Conservation (phyloP, 2,888 invertebrate species). For the Loripinus fragilis region DNA sequence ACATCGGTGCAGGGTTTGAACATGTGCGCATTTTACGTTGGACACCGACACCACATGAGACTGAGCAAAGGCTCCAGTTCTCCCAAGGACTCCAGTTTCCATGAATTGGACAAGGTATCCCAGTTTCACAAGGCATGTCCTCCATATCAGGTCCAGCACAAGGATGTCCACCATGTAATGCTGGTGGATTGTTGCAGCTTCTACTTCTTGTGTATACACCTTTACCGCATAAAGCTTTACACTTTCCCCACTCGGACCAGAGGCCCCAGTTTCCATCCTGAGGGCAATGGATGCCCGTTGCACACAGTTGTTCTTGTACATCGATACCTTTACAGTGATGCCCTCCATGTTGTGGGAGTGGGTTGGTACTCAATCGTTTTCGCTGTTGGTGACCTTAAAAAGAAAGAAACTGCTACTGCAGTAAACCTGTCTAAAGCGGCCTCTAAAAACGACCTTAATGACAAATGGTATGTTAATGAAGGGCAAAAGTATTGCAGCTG, state of each 20-base stretch:
- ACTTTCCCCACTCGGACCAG: conserved; percentile 23
- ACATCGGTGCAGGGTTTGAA: conserved; percentile 32
- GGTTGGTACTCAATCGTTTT: conserved; percentile 18
- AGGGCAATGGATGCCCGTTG: neutral
- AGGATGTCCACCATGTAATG: conserved; percentile 9
- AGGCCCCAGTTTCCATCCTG: conserved; percentile 34
- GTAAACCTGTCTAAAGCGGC: too few species aligned
- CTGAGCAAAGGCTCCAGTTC: conserved; percentile 42
- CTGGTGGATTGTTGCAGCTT: conserved; percentile 30
- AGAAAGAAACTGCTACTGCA: too few species aligned
- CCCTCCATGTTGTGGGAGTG: conserved; percentile 22
- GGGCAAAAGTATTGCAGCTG: too few species aligned
- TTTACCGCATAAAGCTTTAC: conserved; percentile 26
- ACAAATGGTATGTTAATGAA: too few species aligned
- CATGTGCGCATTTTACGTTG: conserved; percentile 31
- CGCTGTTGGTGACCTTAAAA: conserved; percentile 2
- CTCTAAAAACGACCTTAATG: too few species aligned
- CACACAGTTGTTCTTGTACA: neutral
- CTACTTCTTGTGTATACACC: conserved; percentile 22
- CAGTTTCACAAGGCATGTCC: conserved; percentile 21
- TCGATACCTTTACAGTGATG: conserved; percentile 16
- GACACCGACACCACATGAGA: conserved; percentile 34
- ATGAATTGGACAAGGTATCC: conserved; percentile 39
- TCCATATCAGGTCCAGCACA: conserved; percentile 28
- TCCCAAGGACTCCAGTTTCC: conserved; percentile 51